Conservation (phyloP, 2,113 vertebrate species). For the Sprattus sprattus region DNA sequence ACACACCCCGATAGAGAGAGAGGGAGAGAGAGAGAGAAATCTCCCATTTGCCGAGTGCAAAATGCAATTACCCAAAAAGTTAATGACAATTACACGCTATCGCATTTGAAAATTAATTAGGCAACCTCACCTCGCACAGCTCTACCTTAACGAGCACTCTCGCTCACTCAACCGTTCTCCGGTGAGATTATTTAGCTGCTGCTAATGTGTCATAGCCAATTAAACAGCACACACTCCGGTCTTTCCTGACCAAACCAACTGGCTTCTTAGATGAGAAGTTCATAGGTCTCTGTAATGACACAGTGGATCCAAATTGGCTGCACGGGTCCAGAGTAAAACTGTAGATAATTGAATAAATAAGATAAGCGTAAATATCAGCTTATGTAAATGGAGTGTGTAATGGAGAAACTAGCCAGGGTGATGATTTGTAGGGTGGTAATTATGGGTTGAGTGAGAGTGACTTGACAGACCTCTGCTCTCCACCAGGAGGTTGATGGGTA, state of each 20-base stretch:
- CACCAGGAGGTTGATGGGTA: background rate
- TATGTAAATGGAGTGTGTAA: constrained; percentile 21
- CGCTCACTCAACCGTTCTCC: constrained; percentile 24
- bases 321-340: background rate
- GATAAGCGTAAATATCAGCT: constrained; percentile 33
- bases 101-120: constrained; percentile 60
- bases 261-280: background rate
- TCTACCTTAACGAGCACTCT: constrained; percentile 40
- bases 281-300: background rate
- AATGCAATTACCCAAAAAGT: constrained; percentile 54
- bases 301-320: background rate
- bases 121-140: constrained; percentile 37
- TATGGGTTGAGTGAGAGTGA: constrained; percentile 16
- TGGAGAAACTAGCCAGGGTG: background rate
- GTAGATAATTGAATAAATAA: constrained; percentile 18
- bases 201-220: constrained; percentile 37
- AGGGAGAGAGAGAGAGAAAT: constrained; percentile 1
- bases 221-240: constrained; percentile 15
- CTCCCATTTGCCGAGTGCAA: constrained; percentile 47
- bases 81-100: constrained; percentile 58
- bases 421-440: constrained; percentile 23
- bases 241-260: background rate
- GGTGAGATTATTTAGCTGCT: constrained; percentile 28
- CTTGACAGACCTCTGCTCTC: background rate
- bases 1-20: background rate